phyloP scores from a whole-genome alignment of 64 coral and sea anemone genomes.

The Orbicella faveolata region DNA sequence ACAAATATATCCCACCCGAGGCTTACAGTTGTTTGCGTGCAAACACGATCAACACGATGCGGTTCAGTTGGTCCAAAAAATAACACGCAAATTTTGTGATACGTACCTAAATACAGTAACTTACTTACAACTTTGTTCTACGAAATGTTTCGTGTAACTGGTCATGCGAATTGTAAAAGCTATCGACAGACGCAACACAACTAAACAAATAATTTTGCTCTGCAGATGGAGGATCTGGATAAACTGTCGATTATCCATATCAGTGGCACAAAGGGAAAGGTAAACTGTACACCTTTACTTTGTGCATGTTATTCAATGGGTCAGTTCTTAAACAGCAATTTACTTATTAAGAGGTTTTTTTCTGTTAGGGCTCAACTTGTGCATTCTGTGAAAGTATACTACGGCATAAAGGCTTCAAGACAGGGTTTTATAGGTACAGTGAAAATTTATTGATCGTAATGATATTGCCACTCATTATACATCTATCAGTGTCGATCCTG shows the following conservation, averaged over 20 bases:
- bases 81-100: no score
- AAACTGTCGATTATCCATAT: slow-evolving; percentile 89
- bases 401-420: slow-evolving; percentile 72
- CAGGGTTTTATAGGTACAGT: slow-evolving; percentile 91
- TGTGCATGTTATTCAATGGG: background rate
- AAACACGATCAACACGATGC: no score
- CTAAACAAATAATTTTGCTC: background rate
- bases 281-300: slow-evolving; percentile 15
- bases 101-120: no score
- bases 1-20: no score
- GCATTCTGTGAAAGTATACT: slow-evolving; percentile 94
- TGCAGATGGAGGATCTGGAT: slow-evolving; percentile 90
- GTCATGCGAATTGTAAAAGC: no score
- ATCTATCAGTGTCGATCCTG: no score
- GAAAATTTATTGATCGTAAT: background rate
- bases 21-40: no score
- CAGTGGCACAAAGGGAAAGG: slow-evolving; percentile 99
- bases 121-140: no score
- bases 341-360: background rate
- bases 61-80: no score
- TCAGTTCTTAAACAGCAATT: background rate
- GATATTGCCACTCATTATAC: no score
- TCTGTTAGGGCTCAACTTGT: slow-evolving; percentile 78
- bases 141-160: no score
- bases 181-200: background rate